phyloP scores from a whole-genome alignment of 2,113 vertebrate species.

The Seriola aureovittata region DNA sequence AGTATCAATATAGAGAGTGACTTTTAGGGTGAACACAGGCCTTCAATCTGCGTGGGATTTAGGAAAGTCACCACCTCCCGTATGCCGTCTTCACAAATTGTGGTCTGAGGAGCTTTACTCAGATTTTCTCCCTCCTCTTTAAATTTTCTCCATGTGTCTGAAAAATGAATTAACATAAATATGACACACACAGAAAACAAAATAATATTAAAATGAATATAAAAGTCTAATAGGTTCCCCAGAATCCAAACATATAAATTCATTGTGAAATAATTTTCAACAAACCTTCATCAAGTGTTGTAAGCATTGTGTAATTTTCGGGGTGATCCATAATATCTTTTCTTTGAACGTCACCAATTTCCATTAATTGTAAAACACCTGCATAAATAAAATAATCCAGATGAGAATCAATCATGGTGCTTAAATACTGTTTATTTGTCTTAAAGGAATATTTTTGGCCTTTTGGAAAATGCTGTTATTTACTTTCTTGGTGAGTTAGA shows the following conservation, averaged over 20 bases:
- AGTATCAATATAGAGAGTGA: conserved; percentile 20
- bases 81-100: conserved; percentile 81
- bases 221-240: no score
- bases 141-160: conserved; percentile 85
- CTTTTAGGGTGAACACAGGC: conserved; percentile 79
- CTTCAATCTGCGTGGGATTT: conserved; percentile 80
- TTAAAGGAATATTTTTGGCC: neutral
- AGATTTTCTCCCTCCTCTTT: conserved; percentile 78
- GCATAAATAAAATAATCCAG: conserved; percentile 16
- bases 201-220: neutral
- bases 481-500: neutral
- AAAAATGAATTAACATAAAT: conserved; percentile 32
- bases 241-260: neutral
- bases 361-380: conserved; percentile 83
- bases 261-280: neutral
- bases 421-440: neutral
- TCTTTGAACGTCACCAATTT: conserved; percentile 80
- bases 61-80: conserved; percentile 84
- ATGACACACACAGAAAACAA: neutral
- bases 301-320: conserved; percentile 83
- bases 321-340: conserved; percentile 83
- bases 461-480: neutral
- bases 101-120: conserved; percentile 72
- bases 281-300: conserved; percentile 83
- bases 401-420: conserved; percentile 2